Evolutionary conservation across 2,113 vertebrate species (phyloP).

Genomic region (Labeo catla): DNA sequence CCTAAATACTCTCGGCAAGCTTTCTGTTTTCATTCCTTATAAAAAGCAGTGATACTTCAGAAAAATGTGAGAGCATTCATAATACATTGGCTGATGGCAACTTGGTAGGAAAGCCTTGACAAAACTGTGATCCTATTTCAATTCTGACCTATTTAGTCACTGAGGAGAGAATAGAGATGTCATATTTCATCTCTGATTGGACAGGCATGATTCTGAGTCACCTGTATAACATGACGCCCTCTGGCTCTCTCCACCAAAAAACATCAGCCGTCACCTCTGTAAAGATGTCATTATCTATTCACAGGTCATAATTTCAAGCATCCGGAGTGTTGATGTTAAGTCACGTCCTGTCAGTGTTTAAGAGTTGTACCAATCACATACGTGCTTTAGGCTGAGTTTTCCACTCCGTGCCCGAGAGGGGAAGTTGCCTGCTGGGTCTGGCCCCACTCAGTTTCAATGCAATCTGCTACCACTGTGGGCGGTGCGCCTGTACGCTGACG

Average conservation of each 20-base stretch:
- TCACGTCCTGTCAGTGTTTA: background rate
- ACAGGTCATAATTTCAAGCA: constrained; percentile 5
- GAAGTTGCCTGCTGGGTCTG: constrained; percentile 75
- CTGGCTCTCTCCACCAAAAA: background rate
- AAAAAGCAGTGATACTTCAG: background rate
- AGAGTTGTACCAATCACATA: constrained; percentile 3
- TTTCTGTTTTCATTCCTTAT: background rate
- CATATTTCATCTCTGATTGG: constrained; percentile 41
- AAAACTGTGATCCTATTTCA: constrained; percentile 7
- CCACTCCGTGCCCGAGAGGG: constrained; percentile 60
- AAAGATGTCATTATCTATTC: constrained; percentile 16
- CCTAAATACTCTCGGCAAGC: background rate
- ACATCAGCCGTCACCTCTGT: background rate
- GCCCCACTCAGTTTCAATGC: constrained; percentile 59
- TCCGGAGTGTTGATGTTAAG: background rate
- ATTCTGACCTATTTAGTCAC: constrained; percentile 54
- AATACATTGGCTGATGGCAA: background rate
- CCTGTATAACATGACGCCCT: background rate
- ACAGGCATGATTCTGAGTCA: background rate
- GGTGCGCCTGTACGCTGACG: constrained; percentile 41
- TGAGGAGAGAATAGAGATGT: background rate
- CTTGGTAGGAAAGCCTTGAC: background rate
- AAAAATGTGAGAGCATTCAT: background rate
- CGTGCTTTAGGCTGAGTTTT: constrained; percentile 50
- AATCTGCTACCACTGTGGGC: constrained; percentile 69